Conservation (phyloP, 2,888 invertebrate genomes). For the Sepioteuthis lessoniana region DNA sequence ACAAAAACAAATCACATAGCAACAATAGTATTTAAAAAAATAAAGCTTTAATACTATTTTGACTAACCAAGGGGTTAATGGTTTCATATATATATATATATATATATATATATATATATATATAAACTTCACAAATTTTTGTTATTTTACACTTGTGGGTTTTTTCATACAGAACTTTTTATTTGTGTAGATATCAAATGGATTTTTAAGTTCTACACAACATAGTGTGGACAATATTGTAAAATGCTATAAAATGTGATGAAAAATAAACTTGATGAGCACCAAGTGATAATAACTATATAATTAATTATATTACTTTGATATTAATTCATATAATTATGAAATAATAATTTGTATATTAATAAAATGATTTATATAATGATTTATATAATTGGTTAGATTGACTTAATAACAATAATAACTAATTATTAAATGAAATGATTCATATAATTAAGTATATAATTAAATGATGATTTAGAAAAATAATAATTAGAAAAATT, state of each 20-base stretch:
- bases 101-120: too few species aligned
- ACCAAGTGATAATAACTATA: not conserved
- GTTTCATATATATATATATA: not conserved
- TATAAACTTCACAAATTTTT: not conserved
- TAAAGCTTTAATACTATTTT: slow-evolving; percentile 1
- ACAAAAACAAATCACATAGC: too few species aligned
- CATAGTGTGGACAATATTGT: not conserved
- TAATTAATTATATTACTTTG: too few species aligned
- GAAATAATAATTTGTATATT: not conserved
- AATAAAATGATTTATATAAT: too few species aligned
- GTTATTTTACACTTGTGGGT: not conserved
- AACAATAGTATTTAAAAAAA: not conserved
- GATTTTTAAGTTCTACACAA: not conserved
- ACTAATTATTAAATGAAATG: too few species aligned
- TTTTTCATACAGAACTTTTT: not conserved
- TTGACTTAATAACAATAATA: too few species aligned
- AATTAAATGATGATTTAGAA: too few species aligned
- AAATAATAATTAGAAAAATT: too few species aligned
- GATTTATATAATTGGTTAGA: too few species aligned
- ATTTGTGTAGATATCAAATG: not conserved
- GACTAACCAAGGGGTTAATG: not conserved
- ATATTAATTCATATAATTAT: not conserved
- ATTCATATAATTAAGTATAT: too few species aligned
- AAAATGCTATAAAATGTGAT: not conserved
- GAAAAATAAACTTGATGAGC: not conserved